Percentiles rank a stretch among this genome's conserved stretches.
Conservation (phyloP, 1,140 invertebrate species). For the Platyscapa corneri region DNA sequence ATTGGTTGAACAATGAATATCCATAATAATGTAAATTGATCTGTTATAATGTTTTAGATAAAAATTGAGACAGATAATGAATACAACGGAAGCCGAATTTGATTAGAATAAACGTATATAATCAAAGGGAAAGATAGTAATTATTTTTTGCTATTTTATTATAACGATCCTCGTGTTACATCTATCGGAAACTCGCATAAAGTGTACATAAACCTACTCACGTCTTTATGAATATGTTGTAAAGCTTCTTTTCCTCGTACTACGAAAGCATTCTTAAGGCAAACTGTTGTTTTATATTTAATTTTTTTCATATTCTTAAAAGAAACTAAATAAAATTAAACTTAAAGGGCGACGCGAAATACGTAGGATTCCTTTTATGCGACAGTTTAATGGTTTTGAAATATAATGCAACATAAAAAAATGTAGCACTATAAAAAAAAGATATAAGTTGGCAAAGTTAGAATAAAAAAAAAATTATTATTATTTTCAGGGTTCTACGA, state of each 20-base stretch:
- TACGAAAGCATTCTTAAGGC: not conserved
- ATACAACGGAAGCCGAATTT: too few species aligned
- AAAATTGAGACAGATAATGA: too few species aligned
- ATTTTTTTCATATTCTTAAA: slow-evolving; percentile 6
- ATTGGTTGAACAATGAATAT: too few species aligned
- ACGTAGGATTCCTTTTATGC: not conserved
- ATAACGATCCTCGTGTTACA: too few species aligned
- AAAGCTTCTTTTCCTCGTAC: not conserved
- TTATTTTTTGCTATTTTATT: not conserved
- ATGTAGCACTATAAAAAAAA: not conserved
- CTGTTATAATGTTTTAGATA: too few species aligned
- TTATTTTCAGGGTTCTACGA: not conserved
- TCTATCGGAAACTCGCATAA: not conserved
- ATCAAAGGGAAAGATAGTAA: not conserved
- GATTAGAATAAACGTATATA: too few species aligned
- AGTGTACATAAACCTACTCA: not conserved
- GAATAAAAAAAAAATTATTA: not conserved
- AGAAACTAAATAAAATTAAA: not conserved
- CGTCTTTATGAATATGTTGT: not conserved
- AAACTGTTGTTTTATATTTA: not conserved
- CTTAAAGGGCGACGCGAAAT: not conserved
- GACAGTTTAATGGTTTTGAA: not conserved
- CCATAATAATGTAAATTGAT: too few species aligned
- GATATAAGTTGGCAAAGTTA: not conserved
- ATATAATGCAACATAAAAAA: not conserved